phyloP scores from a whole-genome alignment of 2,113 vertebrate species.

The Pedionomus torquatus region DNA sequence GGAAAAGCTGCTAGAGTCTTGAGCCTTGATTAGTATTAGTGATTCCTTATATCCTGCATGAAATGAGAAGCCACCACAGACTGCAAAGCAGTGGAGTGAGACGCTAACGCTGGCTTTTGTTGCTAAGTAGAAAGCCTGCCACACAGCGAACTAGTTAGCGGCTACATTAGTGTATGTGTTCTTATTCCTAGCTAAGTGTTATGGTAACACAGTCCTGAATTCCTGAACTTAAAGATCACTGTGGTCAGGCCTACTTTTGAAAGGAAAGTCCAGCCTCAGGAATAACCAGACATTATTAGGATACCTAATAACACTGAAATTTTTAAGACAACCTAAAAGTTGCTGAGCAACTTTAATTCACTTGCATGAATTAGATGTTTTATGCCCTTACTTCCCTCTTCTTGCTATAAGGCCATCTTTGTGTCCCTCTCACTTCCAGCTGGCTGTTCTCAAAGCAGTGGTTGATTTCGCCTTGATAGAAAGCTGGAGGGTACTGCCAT shows the following conservation, averaged over 20 bases:
- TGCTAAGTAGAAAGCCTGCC: background rate
- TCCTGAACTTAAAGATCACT: background rate
- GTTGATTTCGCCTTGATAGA: background rate
- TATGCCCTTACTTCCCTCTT: background rate
- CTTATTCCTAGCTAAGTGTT: background rate
- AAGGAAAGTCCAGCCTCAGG: background rate
- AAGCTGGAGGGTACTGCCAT: background rate
- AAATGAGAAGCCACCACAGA: background rate
- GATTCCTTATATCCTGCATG: background rate
- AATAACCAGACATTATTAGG: background rate
- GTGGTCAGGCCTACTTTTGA: background rate
- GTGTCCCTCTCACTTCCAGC: background rate
- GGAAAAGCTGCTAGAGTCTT: background rate
- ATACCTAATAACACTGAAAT: background rate
- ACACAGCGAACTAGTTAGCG: background rate
- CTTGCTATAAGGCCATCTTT: background rate
- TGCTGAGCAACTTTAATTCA: too few relatives aligned
- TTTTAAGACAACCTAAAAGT: background rate
- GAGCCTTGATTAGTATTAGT: background rate
- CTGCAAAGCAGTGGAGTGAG: background rate
- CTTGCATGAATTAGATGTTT: background rate
- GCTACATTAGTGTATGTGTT: background rate
- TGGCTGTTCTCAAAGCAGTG: background rate
- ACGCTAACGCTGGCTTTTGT: background rate
- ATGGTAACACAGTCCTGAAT: background rate